These are phyloP conservation scores for Sthenelais limicola DNA, from an alignment of 2,888 invertebrate species.

Conservation along the genomic window DNA sequence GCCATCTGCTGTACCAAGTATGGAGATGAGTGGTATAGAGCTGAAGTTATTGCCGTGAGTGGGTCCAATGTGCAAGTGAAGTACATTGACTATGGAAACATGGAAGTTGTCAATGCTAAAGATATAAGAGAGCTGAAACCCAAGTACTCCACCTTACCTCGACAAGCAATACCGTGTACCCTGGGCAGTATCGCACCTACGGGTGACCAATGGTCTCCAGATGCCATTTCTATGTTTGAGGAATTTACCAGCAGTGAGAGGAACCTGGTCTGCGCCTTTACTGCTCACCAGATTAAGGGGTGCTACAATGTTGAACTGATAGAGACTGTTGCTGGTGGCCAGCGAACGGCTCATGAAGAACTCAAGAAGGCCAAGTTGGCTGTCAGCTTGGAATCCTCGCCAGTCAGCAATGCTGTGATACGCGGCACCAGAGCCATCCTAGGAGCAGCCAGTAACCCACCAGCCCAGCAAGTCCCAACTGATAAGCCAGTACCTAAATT, in stretches of 20 bases:
- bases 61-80: conserved; percentile 56
- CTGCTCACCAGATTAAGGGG: neutral
- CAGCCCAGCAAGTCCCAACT: neutral
- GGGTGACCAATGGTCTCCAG: neutral
- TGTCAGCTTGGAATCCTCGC: neutral
- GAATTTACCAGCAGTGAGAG: neutral
- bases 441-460: neutral
- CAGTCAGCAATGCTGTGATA: conserved; percentile 3
- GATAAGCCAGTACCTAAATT: neutral
- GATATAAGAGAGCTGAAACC: conserved; percentile 51
- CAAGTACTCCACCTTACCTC: conserved; percentile 48
- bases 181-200: conserved; percentile 47
- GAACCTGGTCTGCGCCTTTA: conserved; percentile 1
- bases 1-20: conserved; percentile 55
- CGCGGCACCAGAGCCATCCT: neutral
- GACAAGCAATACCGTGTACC: conserved; percentile 53
- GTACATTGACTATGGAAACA: conserved; percentile 70
- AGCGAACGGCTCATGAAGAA: conserved; percentile 13
- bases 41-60: conserved; percentile 51
- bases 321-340: conserved; percentile 1
- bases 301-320: neutral
- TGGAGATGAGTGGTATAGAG: conserved; percentile 62
- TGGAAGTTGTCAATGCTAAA: conserved; percentile 48
- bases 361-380: neutral
- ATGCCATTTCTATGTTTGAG: neutral